These are phyloP conservation scores for Ctenomys sociabilis DNA, from an alignment of 2,113 vertebrate genomes.

Conservation along the genomic window DNA sequence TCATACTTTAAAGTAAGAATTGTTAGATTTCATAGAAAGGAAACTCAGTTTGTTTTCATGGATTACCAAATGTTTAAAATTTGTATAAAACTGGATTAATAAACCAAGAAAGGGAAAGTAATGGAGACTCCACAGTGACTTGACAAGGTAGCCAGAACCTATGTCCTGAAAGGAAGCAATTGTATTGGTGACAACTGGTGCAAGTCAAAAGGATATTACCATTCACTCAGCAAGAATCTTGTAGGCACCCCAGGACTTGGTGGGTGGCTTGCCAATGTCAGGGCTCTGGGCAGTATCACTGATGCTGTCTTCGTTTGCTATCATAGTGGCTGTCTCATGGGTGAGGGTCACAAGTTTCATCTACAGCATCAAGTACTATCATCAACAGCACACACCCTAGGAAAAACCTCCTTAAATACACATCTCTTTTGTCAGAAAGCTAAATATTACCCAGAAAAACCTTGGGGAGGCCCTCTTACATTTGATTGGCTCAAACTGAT, in stretches of 20 bases:
- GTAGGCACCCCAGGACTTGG: not conserved
- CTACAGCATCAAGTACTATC: not conserved
- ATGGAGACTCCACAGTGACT: not conserved
- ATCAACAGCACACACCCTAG: not conserved
- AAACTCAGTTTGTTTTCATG: conserved; percentile 23
- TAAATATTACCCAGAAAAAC: conserved; percentile 2
- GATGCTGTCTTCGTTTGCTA: not conserved
- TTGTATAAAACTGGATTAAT: conserved; percentile 18
- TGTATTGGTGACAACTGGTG: not conserved
- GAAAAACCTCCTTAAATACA: conserved; percentile 9
- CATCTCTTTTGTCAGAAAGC: not conserved
- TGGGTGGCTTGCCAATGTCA: not conserved
- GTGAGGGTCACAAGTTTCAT: not conserved
- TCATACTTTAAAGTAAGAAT: conserved; percentile 42
- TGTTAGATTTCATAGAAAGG: conserved; percentile 25
- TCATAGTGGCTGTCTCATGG: not conserved
- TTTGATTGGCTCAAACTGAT: not conserved
- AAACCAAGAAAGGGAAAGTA: not conserved
- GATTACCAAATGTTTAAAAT: conserved; percentile 14
- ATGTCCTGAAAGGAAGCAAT: not conserved
- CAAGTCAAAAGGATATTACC: not conserved
- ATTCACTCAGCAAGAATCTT: not conserved
- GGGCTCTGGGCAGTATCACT: not conserved
- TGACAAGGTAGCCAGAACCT: not conserved
- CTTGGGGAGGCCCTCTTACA: not conserved